Evolutionary conservation across 2,113 vertebrate species (phyloP), one percentile per base, ranked within the genome.

Genomic region (Kobus ellipsiprymnus): DNA sequence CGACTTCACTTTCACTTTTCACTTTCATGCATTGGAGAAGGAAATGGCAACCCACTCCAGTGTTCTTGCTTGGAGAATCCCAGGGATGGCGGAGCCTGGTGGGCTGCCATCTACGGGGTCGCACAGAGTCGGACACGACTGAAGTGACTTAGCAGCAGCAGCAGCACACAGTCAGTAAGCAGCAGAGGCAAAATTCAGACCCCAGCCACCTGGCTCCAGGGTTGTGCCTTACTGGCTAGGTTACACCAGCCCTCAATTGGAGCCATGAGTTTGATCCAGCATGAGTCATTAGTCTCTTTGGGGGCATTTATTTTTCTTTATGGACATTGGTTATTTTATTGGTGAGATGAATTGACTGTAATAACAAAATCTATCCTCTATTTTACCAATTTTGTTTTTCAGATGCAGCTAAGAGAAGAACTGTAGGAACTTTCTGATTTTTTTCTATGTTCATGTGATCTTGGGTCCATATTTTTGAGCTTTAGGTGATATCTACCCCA

Each of bases 401-500:
- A 91, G 54, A n/a, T 81, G 46, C 1, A 83, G 77, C 48, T 82
- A 71, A 81, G 64, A 64, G 78, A 94, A 50, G 78, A 94, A 85
- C 17, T 77, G 19, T 40, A 57, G 16, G 16, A 74, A 23, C 15
- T 86, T 92, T 77, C 78, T 40, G 50, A 52, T 62, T 59, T 94
- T 91, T 46, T 67, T 40, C 52, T n/a, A 62, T 21, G 5, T 46
- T 60, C 5, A 5, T 52, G 50, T 59, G 81, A 90, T 77, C 94
- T 85, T 48, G 77, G 83, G 50, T 10, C 44, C 27, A 29, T 4
- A 7, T n/a, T 83, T 97, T 96, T 95, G n/a, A 95, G 67, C 62
- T 95, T 94, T 67, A 87, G 55, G 71, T 50, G n/a, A 67, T 94
- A 62, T 94, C 94, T 94, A 93, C 95, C 52, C 93, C 83, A 93